These are phyloP conservation scores for Capricornis sumatraensis DNA, from an alignment of 2,113 vertebrate genomes.

Conservation along the genomic window DNA sequence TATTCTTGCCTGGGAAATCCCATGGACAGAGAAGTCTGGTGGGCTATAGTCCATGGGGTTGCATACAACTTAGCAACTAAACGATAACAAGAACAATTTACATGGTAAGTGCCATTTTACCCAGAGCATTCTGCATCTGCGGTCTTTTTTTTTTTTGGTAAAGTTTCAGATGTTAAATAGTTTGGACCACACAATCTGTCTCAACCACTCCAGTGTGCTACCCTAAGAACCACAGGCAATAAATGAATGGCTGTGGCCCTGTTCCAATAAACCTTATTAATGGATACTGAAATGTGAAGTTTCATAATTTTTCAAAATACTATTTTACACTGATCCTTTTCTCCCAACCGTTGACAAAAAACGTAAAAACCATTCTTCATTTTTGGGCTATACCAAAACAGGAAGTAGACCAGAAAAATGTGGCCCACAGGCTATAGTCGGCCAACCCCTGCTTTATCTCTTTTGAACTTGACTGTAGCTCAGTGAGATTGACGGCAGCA, in stretches of 20 bases:
- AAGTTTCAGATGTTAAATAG: not conserved
- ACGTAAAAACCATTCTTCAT: not conserved
- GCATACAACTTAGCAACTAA: not conserved
- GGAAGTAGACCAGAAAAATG: not conserved
- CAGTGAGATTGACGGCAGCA: not conserved
- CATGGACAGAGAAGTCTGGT: not conserved
- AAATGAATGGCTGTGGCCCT: not conserved
- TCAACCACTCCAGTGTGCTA: not conserved
- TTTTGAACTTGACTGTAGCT: not conserved
- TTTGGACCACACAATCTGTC: not conserved
- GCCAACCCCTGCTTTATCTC: not conserved
- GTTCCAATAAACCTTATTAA: not conserved
- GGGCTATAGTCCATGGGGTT: not conserved
- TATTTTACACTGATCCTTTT: not conserved
- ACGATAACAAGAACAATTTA: not conserved
- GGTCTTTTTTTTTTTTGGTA: not conserved
- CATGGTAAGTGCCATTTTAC: not conserved
- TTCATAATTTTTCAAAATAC: not conserved
- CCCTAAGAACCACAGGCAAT: not conserved
- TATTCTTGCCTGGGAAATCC: not conserved
- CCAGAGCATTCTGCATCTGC: not conserved
- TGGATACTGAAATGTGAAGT: not conserved
- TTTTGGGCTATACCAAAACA: not conserved
- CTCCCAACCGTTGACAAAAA: not conserved
- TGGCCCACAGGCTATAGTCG: not conserved